These are phyloP conservation scores for Scytalopus superciliaris DNA, from an alignment of 2,113 vertebrate species.

Conservation along the genomic window DNA sequence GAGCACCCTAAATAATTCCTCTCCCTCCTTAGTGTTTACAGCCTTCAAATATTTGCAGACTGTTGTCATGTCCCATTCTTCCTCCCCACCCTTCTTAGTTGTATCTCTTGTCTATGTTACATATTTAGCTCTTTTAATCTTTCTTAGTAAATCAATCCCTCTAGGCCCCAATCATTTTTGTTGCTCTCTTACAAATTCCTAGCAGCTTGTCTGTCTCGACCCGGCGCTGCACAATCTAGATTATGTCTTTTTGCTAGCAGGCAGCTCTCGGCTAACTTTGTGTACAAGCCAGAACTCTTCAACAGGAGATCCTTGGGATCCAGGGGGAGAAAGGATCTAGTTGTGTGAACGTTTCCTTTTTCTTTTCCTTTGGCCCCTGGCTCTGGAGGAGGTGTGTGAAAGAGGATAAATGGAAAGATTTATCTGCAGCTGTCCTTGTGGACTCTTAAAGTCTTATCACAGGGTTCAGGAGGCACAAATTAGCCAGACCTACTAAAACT, in stretches of 20 bases:
- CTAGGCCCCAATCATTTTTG: not conserved
- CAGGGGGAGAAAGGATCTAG: not conserved
- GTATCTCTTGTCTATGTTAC: conserved; percentile 47
- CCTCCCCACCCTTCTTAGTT: conserved; percentile 45
- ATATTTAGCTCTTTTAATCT: conserved; percentile 66
- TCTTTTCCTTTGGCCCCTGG: not conserved
- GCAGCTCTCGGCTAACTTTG: not conserved
- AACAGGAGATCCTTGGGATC: not conserved
- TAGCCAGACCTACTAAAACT: not conserved
- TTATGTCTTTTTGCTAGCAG: conserved; percentile 13
- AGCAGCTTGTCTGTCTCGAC: conserved; percentile 29
- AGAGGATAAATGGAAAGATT: not conserved
- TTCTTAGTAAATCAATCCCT: conserved; percentile 57
- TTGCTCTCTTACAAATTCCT: conserved; percentile 40
- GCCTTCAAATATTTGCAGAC: conserved; percentile 51
- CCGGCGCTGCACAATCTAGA: not conserved
- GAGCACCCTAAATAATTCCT: conserved; percentile 48
- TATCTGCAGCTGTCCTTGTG: not conserved
- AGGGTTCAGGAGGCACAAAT: not conserved
- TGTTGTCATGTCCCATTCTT: conserved; percentile 59
- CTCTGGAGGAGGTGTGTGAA: not conserved
- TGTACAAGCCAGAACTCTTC: not conserved
- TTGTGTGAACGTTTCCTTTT: not conserved
- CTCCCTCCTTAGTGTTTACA: conserved; percentile 36
- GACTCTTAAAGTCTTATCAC: not conserved